A percentile compares a stretch with the other conserved stretches of the same genome.
Evolutionary conservation across 2,113 vertebrate genomes (phyloP).

Genomic region (Brachypteracias leptosomus): DNA sequence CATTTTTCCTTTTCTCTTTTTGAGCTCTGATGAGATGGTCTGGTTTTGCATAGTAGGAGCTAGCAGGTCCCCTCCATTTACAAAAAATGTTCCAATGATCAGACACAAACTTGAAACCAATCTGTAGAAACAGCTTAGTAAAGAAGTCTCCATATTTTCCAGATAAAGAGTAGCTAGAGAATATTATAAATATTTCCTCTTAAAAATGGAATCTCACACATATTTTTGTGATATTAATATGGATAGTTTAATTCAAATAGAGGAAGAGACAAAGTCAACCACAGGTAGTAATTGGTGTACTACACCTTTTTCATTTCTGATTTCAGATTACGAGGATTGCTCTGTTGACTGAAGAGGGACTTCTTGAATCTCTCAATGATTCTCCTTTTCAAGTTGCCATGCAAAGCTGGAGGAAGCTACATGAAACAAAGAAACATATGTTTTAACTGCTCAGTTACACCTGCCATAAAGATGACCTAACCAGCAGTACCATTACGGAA

Average conservation of each 20-base stretch:
- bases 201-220: background rate
- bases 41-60: background rate
- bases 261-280: background rate
- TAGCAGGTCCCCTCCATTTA: background rate
- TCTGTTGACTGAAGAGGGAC: slow-evolving; percentile 84
- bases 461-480: background rate
- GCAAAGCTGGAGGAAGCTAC: slow-evolving; percentile 85
- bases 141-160: background rate
- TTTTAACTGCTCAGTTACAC: background rate
- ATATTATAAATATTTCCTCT: background rate
- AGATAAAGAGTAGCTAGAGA: background rate
- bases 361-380: slow-evolving; percentile 88
- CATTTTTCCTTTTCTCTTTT: background rate
- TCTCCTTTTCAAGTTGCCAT: slow-evolving; percentile 79
- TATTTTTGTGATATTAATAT: background rate
- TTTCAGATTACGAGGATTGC: slow-evolving; percentile 84
- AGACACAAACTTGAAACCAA: background rate
- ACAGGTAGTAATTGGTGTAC: background rate
- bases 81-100: background rate
- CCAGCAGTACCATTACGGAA: background rate
- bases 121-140: background rate
- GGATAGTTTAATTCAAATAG: background rate
- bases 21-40: background rate
- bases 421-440: background rate
- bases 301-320: slow-evolving; percentile 87